A percentile compares a stretch with the other conserved stretches of the same genome.
These are phyloP conservation scores for Tachycineta bicolor DNA, from an alignment of 2,113 vertebrate species.

Conservation along the genomic window DNA sequence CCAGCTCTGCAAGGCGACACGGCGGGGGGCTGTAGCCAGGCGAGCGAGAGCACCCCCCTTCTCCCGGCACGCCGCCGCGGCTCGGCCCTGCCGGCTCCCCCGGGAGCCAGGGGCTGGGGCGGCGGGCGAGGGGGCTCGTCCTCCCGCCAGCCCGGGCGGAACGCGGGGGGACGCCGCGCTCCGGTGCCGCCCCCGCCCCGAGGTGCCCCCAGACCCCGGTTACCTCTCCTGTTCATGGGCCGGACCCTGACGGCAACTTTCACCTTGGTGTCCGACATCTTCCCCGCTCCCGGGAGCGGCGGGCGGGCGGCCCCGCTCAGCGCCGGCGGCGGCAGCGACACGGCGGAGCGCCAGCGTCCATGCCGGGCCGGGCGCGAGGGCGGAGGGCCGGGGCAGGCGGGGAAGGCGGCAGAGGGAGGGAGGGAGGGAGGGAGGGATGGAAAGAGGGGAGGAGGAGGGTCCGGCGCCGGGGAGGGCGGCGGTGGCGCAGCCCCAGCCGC, in stretches of 20 bases:
- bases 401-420: not conserved
- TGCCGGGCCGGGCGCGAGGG: conserved; percentile 47
- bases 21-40: not conserved
- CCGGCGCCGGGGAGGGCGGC: not conserved
- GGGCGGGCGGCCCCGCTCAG: conserved; percentile 22
- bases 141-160: not conserved
- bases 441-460: not conserved
- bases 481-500: conserved; percentile 10
- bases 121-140: not conserved
- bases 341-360: conserved; percentile 63
- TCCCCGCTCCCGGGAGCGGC: conserved; percentile 36
- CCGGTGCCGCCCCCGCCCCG: not conserved
- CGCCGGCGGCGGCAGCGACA: conserved; percentile 15
- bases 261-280: conserved; percentile 98
- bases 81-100: not conserved
- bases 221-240: conserved; percentile 96
- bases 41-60: not conserved
- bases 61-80: not conserved
- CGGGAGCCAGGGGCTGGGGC: not conserved
- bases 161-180: not conserved
- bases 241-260: conserved; percentile 97
- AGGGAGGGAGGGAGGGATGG: not conserved
- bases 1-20: conserved; percentile 86
- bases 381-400: not conserved
- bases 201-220: conserved; percentile 15